These are phyloP conservation scores for Naja naja DNA, from an alignment of 2,113 vertebrate species.

Conservation along the genomic window DNA sequence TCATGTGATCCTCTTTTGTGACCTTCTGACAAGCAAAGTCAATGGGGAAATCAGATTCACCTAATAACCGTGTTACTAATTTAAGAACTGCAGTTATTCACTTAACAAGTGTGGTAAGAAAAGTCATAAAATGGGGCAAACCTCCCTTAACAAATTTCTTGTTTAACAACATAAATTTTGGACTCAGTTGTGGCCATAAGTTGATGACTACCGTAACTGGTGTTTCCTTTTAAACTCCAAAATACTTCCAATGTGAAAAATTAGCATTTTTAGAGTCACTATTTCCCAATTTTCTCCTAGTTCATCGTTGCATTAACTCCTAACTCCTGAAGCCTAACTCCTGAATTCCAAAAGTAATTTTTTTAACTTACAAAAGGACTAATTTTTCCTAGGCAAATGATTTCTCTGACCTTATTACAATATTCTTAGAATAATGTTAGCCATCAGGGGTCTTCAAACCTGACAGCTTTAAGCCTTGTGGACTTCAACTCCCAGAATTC, in stretches of 20 bases:
- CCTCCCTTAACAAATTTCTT: neutral
- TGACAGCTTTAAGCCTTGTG: too few species aligned
- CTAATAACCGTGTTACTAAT: neutral
- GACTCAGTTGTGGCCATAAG: neutral
- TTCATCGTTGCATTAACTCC: neutral
- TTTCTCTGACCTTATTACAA: neutral
- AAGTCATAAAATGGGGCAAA: neutral
- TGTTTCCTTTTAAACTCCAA: neutral
- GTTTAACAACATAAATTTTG: neutral
- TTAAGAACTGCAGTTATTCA: neutral
- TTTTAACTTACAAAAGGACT: neutral
- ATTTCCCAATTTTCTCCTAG: neutral
- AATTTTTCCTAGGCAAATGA: neutral
- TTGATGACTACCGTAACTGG: neutral
- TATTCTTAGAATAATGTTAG: neutral
- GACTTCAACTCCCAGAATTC: too few species aligned
- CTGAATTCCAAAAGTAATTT: neutral
- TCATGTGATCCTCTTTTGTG: neutral
- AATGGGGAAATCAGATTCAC: neutral
- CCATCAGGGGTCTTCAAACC: too few species aligned
- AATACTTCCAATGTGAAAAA: neutral
- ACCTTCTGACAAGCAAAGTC: neutral
- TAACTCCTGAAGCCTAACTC: neutral
- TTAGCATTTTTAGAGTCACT: neutral
- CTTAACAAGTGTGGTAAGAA: neutral